Percentiles rank a stretch among this genome's conserved stretches.
Conservation (phyloP, 2,797 vertebrate genomes). For the Sebastes hopkinsi region DNA sequence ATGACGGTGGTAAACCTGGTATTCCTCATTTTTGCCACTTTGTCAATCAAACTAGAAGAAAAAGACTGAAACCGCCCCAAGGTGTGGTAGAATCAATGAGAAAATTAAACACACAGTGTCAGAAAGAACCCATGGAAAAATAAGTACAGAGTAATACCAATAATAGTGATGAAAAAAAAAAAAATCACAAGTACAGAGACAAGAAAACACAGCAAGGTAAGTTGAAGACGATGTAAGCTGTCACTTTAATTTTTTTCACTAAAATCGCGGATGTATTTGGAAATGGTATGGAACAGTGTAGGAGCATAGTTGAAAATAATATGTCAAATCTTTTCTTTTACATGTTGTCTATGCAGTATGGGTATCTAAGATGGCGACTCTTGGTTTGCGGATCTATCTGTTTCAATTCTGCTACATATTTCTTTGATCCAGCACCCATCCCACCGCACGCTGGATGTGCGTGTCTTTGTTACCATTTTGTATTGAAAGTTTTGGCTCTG, state of each 20-base stretch:
- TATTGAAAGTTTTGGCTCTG: not conserved
- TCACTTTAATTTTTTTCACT: not conserved
- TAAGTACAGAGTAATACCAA: not conserved
- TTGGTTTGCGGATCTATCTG: too few relatives aligned
- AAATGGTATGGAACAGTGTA: not conserved
- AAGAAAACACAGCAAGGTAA: not conserved
- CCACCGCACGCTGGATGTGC: too few relatives aligned
- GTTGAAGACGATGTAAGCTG: too few relatives aligned
- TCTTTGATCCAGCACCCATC: too few relatives aligned
- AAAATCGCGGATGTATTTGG: not conserved
- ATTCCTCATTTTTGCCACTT: not conserved
- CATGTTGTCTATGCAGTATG: too few relatives aligned
- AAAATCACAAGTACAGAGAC: not conserved
- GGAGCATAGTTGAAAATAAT: not conserved
- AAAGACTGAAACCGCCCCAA: not conserved
- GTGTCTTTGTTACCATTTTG: too few relatives aligned
- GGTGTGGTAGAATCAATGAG: not conserved
- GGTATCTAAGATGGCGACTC: too few relatives aligned
- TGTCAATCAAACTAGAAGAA: not conserved
- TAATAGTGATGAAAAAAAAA: not conserved
- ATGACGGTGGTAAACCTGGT: not conserved
- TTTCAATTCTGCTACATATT: too few relatives aligned
- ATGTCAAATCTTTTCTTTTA: not conserved
- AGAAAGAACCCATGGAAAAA: not conserved
- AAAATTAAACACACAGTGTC: not conserved